Evolutionary conservation across 2,113 vertebrate genomes (phyloP), one percentile per base, ranked within the genome.

Genomic region (Electrona antarctica): DNA sequence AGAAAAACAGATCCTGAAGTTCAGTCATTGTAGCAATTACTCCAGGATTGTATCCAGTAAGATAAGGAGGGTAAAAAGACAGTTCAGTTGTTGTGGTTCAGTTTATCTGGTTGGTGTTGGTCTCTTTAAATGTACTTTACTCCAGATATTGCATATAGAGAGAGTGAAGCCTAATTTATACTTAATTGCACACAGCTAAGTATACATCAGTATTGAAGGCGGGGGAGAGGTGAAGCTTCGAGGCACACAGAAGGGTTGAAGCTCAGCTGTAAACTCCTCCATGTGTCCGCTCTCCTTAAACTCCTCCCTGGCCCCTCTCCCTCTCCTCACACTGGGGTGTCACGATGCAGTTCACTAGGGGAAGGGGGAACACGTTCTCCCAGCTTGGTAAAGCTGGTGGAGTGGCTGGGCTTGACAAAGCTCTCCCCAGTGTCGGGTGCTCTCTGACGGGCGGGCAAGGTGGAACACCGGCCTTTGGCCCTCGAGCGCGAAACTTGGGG

Each of bases 301-400:
- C 41, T 55, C 29, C 46, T 47, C 71, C 50, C 54, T n/a, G 47
- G 66, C 7, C 2, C 56, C 57, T 65, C 33, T 51, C 77, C 56
- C 33, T 33, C 41, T 64, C 60, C 67, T 91, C 81, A 92, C 76
- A 88, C 74, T 8, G 69, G 76, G 7, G 83, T 76, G 79, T 90
- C 89, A n/a, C 63, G 74, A 62, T 86, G 88, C 67, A 90, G 87
- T 80, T 93, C 86, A 76, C 90, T 92, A 49, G 87, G 71, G 15
- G 88, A 91, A 33, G 89, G 87, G 1, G 90, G 87, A 29, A 85
- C 69, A 65, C 57, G 68, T 57, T 84, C 88, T 55, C 58, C 88
- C 75, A 91, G 82, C 69, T 88, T 79, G 21, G 87, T 80, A n/a
- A 91, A 92, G 83, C 88, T 93, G 76, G 86, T 88, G 47, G 91